Evolutionary conservation across 2,797 vertebrate genomes (phyloP).

Genomic region (Spheniscus humboldti): DNA sequence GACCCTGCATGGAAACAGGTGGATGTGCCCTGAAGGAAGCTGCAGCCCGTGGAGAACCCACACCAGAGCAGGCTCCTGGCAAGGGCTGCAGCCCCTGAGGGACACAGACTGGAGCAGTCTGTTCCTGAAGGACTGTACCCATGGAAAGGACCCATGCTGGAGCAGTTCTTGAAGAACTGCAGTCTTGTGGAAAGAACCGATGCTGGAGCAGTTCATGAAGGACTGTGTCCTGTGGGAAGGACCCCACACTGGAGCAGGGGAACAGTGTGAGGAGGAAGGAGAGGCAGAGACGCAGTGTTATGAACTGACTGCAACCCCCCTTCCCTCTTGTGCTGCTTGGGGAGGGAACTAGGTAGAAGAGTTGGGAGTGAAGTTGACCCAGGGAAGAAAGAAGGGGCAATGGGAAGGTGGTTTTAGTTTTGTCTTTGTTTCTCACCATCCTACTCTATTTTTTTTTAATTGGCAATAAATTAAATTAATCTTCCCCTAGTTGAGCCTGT

Average conservation of each 20-base stretch:
- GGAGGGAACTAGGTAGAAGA: neutral
- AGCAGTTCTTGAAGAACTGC: neutral
- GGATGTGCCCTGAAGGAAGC: neutral
- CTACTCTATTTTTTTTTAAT: neutral
- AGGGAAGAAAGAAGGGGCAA: neutral
- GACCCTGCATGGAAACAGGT: neutral
- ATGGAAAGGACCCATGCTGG: neutral
- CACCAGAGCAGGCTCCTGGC: neutral
- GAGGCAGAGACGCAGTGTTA: neutral
- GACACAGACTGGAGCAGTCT: neutral
- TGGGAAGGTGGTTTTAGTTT: neutral
- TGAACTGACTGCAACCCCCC: neutral
- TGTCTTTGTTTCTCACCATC: neutral
- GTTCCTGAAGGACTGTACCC: neutral
- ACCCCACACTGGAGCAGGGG: neutral
- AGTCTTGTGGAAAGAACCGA: neutral
- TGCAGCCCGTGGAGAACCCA: neutral
- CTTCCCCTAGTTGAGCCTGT: neutral
- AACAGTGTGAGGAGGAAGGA: neutral
- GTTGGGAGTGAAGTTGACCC: neutral
- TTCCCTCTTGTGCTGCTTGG: rapidly evolving
- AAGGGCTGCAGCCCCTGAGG: neutral
- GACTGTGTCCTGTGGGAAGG: neutral
- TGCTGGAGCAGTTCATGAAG: neutral
- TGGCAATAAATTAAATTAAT: neutral